phyloP scores from a whole-genome alignment of 2,797 vertebrate species.

The Anniella stebbinsi region DNA sequence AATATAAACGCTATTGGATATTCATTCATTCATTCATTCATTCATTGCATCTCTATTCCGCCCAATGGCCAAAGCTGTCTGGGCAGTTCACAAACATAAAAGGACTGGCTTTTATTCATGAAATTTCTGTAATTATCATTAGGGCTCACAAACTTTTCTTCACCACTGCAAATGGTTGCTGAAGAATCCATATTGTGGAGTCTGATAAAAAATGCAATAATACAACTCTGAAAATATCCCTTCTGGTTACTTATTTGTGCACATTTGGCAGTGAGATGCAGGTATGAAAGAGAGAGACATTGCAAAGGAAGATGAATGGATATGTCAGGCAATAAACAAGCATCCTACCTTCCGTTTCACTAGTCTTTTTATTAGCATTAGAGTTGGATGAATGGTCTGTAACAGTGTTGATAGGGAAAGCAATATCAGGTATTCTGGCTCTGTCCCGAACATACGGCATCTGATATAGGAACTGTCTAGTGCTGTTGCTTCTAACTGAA shows the following conservation, averaged over 20 bases:
- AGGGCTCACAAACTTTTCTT: too few species aligned
- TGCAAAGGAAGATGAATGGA: constrained; percentile 43
- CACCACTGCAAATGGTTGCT: neutral
- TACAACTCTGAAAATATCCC: neutral
- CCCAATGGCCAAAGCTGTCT: too few species aligned
- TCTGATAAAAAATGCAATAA: neutral
- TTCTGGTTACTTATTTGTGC: constrained; percentile 20
- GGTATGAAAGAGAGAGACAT: neutral
- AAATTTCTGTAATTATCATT: too few species aligned
- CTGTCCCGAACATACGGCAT: neutral
- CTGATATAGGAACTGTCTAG: constrained; percentile 21
- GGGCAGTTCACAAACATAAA: too few species aligned
- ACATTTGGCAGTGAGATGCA: neutral
- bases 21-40: too few species aligned
- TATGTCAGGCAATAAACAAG: constrained; percentile 33
- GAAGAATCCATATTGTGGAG: neutral
- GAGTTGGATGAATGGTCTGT: constrained; percentile 33
- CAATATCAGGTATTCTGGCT: neutral
- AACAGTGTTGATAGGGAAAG: neutral
- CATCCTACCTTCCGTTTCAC: constrained; percentile 37
- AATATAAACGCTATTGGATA: too few species aligned
- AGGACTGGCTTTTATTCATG: too few species aligned
- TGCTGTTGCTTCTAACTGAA: constrained; percentile 38
- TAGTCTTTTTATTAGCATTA: constrained; percentile 14
- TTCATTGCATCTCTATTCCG: too few species aligned